Conservation (phyloP, 2,888 invertebrate species). For the Neoascia interrupta region DNA sequence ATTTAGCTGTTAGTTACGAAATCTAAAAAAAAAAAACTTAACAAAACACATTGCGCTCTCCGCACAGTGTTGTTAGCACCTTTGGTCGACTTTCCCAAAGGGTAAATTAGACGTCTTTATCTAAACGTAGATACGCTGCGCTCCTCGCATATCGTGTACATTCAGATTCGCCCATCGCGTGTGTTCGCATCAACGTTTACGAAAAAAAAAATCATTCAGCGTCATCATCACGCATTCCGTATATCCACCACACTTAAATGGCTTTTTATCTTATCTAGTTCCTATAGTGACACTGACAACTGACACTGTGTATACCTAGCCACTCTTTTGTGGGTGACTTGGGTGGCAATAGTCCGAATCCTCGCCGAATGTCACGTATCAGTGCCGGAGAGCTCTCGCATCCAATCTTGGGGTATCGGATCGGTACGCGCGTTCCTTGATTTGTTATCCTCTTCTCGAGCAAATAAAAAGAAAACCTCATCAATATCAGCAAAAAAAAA, state of each 20-base stretch:
- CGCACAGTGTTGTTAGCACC: conserved; percentile 53
- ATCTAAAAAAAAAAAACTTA: conserved; percentile 6
- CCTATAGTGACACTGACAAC: conserved; percentile 60
- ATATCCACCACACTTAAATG: conserved; percentile 25
- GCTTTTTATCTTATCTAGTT: conserved; percentile 66
- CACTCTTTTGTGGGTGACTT: conserved; percentile 13
- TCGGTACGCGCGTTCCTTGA: not conserved
- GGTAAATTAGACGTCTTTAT: conserved; percentile 58
- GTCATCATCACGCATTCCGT: conserved; percentile 37
- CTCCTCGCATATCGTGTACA: conserved; percentile 19
- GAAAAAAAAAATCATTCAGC: conserved; percentile 39
- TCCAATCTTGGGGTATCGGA: conserved; percentile 8
- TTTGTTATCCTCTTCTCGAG: conserved; percentile 21
- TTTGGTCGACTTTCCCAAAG: conserved; percentile 66
- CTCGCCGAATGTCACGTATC: conserved; percentile 42
- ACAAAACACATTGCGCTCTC: conserved; percentile 10
- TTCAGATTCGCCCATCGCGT: conserved; percentile 27
- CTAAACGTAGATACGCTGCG: conserved; percentile 28
- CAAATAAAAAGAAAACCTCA: conserved; percentile 71
- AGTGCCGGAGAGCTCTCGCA: conserved; percentile 19
- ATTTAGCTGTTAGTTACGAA: conserved; percentile 55
- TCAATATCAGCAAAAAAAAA: conserved; percentile 71
- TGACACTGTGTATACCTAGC: conserved; percentile 55
- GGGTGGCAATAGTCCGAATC: conserved; percentile 33
- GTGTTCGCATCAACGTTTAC: conserved; percentile 51